Evolutionary conservation across 2,113 vertebrate species (phyloP).

Genomic region (Lanius ludovicianus): DNA sequence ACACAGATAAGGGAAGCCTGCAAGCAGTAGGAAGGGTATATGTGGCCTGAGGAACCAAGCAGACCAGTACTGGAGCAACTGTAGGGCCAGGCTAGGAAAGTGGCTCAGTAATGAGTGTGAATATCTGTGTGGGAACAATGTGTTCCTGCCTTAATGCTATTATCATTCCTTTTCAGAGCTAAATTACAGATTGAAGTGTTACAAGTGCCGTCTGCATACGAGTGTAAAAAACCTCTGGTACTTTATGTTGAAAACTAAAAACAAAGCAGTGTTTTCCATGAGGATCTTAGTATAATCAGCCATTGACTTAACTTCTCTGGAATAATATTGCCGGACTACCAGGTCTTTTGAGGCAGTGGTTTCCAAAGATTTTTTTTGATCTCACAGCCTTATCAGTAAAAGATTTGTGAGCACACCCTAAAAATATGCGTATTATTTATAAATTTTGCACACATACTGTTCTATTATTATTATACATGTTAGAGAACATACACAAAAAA

Average conservation of each 20-base stretch:
- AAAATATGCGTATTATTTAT: background rate
- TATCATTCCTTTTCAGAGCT: background rate
- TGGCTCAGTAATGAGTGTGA: background rate
- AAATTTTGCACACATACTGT: background rate
- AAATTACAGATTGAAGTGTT: background rate
- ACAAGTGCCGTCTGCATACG: background rate
- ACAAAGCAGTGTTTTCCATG: background rate
- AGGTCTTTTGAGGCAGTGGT: background rate
- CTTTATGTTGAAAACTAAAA: background rate
- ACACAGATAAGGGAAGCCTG: background rate
- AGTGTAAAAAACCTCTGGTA: background rate
- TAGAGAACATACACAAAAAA: background rate
- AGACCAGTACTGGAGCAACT: background rate
- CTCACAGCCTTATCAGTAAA: background rate
- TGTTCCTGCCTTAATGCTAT: background rate
- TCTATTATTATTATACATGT: background rate
- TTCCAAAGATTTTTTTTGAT: background rate
- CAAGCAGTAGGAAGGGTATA: background rate
- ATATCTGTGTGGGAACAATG: background rate
- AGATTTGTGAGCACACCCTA: background rate
- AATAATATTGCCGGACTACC: background rate
- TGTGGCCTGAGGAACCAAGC: background rate
- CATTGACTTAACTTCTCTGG: background rate
- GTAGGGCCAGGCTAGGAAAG: background rate
- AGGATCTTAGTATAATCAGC: background rate